Evolutionary conservation across 2,113 vertebrate species (phyloP), one percentile per base, ranked within the genome.

Genomic region (Dipodomys spectabilis): DNA sequence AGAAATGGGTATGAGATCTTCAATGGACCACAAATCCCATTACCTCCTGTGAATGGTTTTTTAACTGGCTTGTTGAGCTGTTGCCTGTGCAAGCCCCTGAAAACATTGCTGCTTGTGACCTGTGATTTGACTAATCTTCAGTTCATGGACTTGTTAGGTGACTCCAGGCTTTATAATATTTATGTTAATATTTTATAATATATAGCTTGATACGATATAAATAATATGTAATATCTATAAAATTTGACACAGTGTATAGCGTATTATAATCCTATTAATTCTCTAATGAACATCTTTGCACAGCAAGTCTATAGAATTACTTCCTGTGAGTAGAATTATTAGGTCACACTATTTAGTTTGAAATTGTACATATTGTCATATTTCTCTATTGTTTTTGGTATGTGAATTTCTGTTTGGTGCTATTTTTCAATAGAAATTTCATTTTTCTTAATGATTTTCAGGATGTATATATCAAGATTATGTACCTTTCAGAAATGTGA

Each of bases 391-490:
- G 1, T 83, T 80, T 96, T 86, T 83, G 72, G n/a, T 89, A 8
- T 82, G 20, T 88, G 35, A 82, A n/a, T 90, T 92, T 35, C 73
- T n/a, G 68, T 13, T 87, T 91, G 64, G 27, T 90, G 39, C 88
- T 94, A 28, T 71, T 27, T 65, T 78, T 92, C 44, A 83, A 5
- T 74, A 11, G 6, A 68, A 35, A 84, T 92, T 57, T 82, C 68
- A 62, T 77, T 90, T 88, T 90, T 57, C 79, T 83, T 74, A 25
- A 6, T 89, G 73, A 65, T 88, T 94, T 88, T 79, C 73, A 90
- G 86, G n/a, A 88, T 45, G 73, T 68, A 12, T 80, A 12, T 87
- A 23, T 85, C 53, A 85, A 73, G 67, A 8, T 88, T 82, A 67
- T 39, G 8, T 91, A 74, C 25, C 19, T 87, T 92, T 78, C 86